A percentile compares a stretch with the other conserved stretches of the same genome.
Evolutionary conservation across 2,113 vertebrate genomes (phyloP).

Genomic region (Diadophis punctatus): DNA sequence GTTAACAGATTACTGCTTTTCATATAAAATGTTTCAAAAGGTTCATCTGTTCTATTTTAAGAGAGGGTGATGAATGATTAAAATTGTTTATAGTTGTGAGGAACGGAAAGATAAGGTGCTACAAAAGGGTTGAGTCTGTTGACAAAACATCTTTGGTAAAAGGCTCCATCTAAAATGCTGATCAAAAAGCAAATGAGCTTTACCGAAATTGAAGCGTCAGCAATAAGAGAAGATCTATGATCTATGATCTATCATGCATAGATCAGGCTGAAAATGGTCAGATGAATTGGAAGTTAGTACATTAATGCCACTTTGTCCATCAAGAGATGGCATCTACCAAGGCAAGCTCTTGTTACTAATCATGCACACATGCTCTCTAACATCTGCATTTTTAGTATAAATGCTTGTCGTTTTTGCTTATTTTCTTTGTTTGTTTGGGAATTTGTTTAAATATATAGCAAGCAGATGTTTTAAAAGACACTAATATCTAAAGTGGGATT

Average conservation of each 20-base stretch:
- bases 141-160: constrained; percentile 46
- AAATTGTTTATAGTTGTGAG: not conserved
- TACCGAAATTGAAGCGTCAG: not conserved
- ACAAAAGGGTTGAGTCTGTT: constrained; percentile 23
- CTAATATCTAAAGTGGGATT: not conserved
- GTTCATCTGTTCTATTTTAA: not conserved
- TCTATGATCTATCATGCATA: rapidly evolving
- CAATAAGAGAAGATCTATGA: not conserved
- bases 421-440: not conserved
- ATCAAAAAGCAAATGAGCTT: constrained; percentile 25
- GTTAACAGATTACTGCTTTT: constrained; percentile 39
- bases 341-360: not conserved
- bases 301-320: not conserved
- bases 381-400: not conserved
- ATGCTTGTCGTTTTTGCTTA: not conserved
- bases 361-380: not conserved
- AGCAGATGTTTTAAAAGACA: not conserved
- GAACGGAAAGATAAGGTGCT: constrained; percentile 43
- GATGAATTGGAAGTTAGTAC: not conserved
- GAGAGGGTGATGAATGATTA: not conserved
- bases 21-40: constrained; percentile 51
- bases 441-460: not conserved
- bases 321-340: not conserved
- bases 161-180: constrained; percentile 3
- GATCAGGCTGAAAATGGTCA: not conserved